phyloP scores from a whole-genome alignment of 2,888 invertebrate genomes.

The Ophraella communa region DNA sequence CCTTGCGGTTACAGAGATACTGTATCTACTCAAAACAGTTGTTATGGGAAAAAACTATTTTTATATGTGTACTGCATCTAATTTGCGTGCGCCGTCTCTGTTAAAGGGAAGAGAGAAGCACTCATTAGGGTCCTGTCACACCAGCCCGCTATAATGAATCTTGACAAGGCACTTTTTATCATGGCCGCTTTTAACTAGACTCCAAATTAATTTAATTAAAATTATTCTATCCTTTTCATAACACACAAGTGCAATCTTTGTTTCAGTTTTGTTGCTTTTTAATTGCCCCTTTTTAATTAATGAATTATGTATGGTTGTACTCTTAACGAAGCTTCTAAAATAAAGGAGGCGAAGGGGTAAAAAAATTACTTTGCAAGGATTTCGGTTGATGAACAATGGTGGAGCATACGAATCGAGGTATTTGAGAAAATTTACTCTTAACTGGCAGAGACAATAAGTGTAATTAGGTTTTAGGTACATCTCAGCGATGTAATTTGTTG shows the following conservation, averaged over 20 bases:
- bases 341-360: neutral
- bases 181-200: slow-evolving; percentile 56
- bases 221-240: slow-evolving; percentile 51
- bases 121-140: slow-evolving; percentile 60
- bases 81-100: neutral
- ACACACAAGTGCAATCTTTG: slow-evolving; percentile 42
- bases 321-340: slow-evolving; percentile 13
- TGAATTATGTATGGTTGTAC: slow-evolving; percentile 42
- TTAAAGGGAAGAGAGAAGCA: slow-evolving; percentile 44
- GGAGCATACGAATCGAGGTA: neutral
- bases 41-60: no score
- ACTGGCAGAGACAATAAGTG: neutral
- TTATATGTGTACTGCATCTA: no score
- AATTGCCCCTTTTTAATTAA: slow-evolving; percentile 50
- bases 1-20: no score
- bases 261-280: slow-evolving; percentile 49
- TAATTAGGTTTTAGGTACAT: neutral
- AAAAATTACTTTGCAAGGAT: neutral
- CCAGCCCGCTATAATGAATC: slow-evolving; percentile 59
- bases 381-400: neutral
- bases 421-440: neutral
- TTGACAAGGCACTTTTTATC: slow-evolving; percentile 59
- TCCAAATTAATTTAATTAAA: slow-evolving; percentile 59
- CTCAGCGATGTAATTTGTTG: no score
- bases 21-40: no score